These are phyloP conservation scores for Nemopilema nomurai DNA, from an alignment of 30 jellyfish, hydroid and myxozoan species.

Conservation along the genomic window DNA sequence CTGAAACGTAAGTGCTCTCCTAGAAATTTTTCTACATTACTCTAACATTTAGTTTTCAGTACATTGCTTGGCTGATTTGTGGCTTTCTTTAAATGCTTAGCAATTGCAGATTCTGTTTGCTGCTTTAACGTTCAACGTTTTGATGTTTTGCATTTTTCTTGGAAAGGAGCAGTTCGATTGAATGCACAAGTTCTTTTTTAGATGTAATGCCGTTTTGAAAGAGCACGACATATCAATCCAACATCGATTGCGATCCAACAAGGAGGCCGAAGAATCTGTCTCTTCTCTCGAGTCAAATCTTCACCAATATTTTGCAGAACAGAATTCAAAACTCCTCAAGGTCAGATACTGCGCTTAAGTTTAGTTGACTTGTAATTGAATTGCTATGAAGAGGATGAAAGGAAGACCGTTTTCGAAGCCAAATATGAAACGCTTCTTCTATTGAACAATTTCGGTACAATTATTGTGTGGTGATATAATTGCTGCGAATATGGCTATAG, in stretches of 20 bases:
- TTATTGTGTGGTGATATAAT: too few species aligned
- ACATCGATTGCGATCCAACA: constrained; percentile 9
- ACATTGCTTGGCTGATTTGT: too few species aligned
- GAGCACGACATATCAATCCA: constrained; percentile 56
- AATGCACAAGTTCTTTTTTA: not conserved
- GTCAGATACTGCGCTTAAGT: constrained; percentile 18
- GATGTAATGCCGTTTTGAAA: constrained; percentile 59
- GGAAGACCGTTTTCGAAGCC: too few species aligned
- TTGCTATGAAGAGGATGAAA: too few species aligned
- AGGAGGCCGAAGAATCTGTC: constrained; percentile 72
- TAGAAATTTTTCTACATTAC: not conserved
- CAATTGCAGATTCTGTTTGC: not conserved
- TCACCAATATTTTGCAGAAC: constrained; percentile 84
- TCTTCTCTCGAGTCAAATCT: constrained; percentile 73
- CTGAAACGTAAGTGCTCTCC: constrained; percentile 29
- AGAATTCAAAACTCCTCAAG: constrained; percentile 71
- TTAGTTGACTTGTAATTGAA: not conserved
- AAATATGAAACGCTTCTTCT: too few species aligned
- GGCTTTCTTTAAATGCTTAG: too few species aligned
- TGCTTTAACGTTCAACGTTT: not conserved
- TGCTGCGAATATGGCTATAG: too few species aligned
- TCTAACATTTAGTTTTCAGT: too few species aligned
- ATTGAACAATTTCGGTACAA: too few species aligned
- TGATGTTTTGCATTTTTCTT: not conserved
- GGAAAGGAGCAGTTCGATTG: not conserved